Base-by-base conservation (phyloP, 2,888 invertebrate species). In the Eremobia ochroleuca region DNA sequence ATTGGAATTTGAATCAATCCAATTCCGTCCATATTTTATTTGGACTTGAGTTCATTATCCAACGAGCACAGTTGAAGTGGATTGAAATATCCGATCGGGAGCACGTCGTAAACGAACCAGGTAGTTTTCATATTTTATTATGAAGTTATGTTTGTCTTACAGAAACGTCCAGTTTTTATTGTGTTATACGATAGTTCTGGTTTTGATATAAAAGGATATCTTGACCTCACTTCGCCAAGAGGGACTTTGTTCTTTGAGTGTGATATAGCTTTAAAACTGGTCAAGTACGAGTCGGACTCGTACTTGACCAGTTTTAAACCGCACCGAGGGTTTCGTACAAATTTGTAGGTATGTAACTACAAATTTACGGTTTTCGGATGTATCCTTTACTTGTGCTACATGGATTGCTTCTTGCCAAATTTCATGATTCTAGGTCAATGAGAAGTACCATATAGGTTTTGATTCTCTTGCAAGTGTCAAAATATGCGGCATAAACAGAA, bases 121-220 rank as follows among this genome's bases (percentile, higher is more conserved):
- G 90, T 91, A 89, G 86, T 89, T 90, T 92, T 88, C 91, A 91
- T 92, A 92, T 91, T 92, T 91, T 89, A 92, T 91, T 89, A 92
- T 90, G 90, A 89, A 87, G 82, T 85, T 82, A 78, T 81, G 73
- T 83, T 67, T 89, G 82, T 85, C 77, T 68, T 83, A 79, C 73
- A 81, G 72, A 85, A 82, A 88, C 85, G 87, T 87, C 83, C 73
- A 74, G n/a, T 67, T 75, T 81, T 83, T 85, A 79, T 83, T 87
- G 80, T 88, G 85, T 73, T 68, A n/a, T 76, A 18, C 69, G 69
- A 65, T 62, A 31, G n/a, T 49, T 74, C 67, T 68, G 80, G 65
- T 70, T 66, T 66, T 40, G 28, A 43, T 58, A 71, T 55, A 31
- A 65, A 65, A 71, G n/a, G 28, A 46, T 49, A 28, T 49, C 1